Evolutionary conservation across 2,113 vertebrate genomes (phyloP).

Genomic region (Pollimyrus isidori): DNA sequence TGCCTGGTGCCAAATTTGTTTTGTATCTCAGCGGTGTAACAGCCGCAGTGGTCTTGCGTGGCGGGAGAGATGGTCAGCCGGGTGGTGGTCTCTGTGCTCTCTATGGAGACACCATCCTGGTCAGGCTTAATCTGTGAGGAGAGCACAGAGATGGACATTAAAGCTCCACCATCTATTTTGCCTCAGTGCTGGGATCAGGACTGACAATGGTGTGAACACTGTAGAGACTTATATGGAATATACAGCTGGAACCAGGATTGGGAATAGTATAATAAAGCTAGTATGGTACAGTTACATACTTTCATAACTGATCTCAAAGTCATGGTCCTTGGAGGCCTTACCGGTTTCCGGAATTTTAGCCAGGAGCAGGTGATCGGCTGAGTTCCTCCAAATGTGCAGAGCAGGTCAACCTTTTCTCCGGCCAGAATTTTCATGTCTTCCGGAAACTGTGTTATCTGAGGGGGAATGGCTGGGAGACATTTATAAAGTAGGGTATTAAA

Average conservation of each 20-base stretch:
- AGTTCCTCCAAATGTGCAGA: conserved; percentile 80
- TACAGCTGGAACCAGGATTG: not conserved
- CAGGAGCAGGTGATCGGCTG: conserved; percentile 81
- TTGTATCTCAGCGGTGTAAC: conserved; percentile 81
- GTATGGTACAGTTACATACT: not conserved
- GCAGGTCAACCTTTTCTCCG: conserved; percentile 78
- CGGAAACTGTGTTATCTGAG: conserved; percentile 88
- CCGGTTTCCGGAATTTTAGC: conserved; percentile 97
- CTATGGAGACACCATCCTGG: conserved; percentile 69
- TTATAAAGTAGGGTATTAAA: not conserved
- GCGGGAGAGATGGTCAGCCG: conserved; percentile 81
- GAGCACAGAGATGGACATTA: not conserved
- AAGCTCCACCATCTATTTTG: not conserved
- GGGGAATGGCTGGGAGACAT: conserved; percentile 66
- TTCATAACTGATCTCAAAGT: not conserved
- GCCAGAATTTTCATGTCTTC: conserved; percentile 91
- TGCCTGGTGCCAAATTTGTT: conserved; percentile 81
- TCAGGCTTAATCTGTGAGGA: conserved; percentile 71
- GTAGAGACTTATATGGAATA: not conserved
- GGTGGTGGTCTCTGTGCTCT: conserved; percentile 71
- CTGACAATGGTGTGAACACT: not conserved
- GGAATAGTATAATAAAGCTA: not conserved
- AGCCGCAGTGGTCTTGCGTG: conserved; percentile 90
- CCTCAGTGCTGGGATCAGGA: not conserved
- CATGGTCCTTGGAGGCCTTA: conserved; percentile 47